Evolutionary conservation across 2,113 vertebrate species (phyloP).

Genomic region (Nematolebias whitei): DNA sequence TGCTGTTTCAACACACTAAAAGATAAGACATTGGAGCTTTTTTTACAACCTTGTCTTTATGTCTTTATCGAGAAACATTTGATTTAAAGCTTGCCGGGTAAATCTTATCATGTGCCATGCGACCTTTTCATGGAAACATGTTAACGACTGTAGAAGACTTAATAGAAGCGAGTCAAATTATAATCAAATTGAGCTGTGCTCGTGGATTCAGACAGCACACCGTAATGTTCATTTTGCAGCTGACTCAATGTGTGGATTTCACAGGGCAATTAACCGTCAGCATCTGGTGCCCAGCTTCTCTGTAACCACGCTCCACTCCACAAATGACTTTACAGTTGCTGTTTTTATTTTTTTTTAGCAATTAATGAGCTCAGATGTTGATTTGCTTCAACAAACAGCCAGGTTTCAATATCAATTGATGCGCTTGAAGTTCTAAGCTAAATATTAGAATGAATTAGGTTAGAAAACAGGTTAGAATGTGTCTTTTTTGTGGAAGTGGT

Average conservation of each 20-base stretch:
- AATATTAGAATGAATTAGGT: too few relatives aligned
- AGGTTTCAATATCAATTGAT: conserved; percentile 3
- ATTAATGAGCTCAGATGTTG: conserved; percentile 45
- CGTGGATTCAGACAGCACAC: not conserved
- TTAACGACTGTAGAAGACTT: conserved; percentile 5
- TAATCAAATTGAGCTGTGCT: not conserved
- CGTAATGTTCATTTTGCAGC: conserved; percentile 33
- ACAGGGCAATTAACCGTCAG: conserved; percentile 47
- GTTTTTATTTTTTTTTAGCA: conserved; percentile 34
- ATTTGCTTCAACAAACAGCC: conserved; percentile 26
- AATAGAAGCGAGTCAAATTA: not conserved
- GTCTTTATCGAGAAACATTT: conserved; percentile 4
- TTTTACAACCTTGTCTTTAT: conserved; percentile 4
- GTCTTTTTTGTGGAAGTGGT: conserved; percentile 9
- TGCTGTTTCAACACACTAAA: not conserved
- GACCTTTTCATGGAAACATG: not conserved
- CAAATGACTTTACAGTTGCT: conserved; percentile 40
- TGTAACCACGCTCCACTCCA: conserved; percentile 31
- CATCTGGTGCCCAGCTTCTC: conserved; percentile 58
- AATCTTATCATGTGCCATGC: not conserved
- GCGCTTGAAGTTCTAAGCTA: not conserved
- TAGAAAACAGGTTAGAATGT: not conserved
- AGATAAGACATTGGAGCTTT: conserved; percentile 1
- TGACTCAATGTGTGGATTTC: conserved; percentile 30
- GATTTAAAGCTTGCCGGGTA: conserved; percentile 6